Evolutionary conservation across 37 sponge, comb jelly and placozoan species (phyloP).

Genomic region (Geodia barretti): DNA sequence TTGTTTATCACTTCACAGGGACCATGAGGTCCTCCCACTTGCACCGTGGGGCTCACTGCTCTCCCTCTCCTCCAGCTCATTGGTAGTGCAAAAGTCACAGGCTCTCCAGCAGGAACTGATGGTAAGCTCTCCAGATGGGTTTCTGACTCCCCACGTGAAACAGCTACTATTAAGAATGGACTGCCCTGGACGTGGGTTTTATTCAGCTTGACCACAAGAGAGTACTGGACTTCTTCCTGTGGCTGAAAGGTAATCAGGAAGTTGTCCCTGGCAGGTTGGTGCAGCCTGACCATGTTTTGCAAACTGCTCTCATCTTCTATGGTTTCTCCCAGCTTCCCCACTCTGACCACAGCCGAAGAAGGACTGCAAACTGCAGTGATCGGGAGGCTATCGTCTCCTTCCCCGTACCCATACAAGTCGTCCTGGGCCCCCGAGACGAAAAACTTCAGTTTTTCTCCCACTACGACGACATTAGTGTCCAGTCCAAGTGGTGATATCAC

Average conservation of each 20-base stretch:
- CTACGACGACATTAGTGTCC: neutral
- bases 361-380: neutral
- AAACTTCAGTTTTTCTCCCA: slow-evolving; percentile 3
- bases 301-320: neutral
- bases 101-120: neutral
- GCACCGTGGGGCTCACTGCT: neutral
- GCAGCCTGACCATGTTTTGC: no score
- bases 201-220: neutral
- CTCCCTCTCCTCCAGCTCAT: neutral
- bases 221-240: neutral
- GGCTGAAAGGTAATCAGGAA: neutral
- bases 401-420: no score
- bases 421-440: slow-evolving; percentile 71
- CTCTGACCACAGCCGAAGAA: neutral
- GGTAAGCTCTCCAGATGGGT: neutral
- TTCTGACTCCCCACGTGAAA: neutral
- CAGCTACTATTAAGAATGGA: neutral
- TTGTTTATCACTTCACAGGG: neutral
- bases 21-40: neutral
- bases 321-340: neutral
- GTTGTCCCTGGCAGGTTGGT: neutral
- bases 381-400: slow-evolving; percentile 7
- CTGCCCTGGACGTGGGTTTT: neutral
- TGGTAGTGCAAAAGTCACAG: neutral
- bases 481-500: neutral